Percentiles rank a stretch among this genome's conserved stretches.
phyloP scores from a whole-genome alignment of 2,888 invertebrate species.

The Andrena camellia region DNA sequence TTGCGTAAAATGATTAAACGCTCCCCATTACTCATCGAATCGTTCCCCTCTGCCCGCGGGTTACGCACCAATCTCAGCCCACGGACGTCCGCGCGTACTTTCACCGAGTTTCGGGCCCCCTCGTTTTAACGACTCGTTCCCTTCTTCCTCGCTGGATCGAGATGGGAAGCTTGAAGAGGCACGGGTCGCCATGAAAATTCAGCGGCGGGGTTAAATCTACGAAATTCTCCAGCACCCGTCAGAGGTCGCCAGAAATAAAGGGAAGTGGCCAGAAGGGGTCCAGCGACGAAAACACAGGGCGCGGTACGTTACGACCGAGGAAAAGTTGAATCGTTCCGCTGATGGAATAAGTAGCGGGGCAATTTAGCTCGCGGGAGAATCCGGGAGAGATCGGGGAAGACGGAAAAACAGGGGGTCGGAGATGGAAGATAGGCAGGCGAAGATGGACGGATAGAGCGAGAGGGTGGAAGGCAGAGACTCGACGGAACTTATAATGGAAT shows the following conservation, averaged over 20 bases:
- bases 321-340: conserved; percentile 62
- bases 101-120: conserved; percentile 49
- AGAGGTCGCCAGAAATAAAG: background rate
- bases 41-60: conserved; percentile 9
- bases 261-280: background rate
- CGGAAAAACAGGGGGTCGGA: conserved; percentile 2
- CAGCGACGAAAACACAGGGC: background rate
- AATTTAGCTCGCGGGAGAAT: conserved; percentile 57
- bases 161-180: conserved; percentile 18
- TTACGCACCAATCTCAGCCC: conserved; percentile 27
- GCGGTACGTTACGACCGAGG: conserved; percentile 17
- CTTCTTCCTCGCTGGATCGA: conserved; percentile 19
- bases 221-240: background rate
- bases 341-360: conserved; percentile 66
- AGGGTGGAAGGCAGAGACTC: conserved; percentile 28
- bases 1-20: conserved; percentile 63
- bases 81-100: conserved; percentile 43
- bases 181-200: background rate
- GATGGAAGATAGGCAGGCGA: conserved; percentile 26
- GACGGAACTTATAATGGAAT: conserved; percentile 80
- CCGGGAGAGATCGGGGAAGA: conserved; percentile 8
- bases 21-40: conserved; percentile 55
- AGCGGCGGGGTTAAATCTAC: background rate
- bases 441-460: conserved; percentile 26
- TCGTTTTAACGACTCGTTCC: conserved; percentile 17